phyloP scores from a whole-genome alignment of 2,797 vertebrate genomes.

The Todus mexicanus region DNA sequence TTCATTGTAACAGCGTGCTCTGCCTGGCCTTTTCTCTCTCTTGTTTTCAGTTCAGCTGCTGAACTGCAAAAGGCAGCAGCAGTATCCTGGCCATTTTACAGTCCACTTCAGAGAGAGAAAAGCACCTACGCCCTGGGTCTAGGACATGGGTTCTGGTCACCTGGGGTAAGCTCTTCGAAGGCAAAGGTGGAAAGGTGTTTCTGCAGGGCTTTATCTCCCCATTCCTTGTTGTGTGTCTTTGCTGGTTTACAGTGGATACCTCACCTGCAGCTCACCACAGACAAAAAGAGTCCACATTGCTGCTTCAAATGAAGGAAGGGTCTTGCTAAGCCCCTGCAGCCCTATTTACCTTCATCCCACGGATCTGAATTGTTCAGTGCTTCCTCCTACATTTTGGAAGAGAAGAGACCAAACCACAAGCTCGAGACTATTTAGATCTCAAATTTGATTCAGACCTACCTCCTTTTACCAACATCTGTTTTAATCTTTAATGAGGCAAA shows the following conservation, averaged over 20 bases:
- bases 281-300: neutral
- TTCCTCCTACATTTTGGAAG: neutral
- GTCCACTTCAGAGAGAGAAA: neutral
- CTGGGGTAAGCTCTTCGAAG: neutral
- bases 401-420: neutral
- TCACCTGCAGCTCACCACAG: neutral
- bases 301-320: neutral
- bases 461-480: slow-evolving; percentile 40
- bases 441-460: neutral
- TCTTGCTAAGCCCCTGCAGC: neutral
- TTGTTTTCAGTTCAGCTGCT: neutral
- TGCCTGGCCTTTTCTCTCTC: neutral
- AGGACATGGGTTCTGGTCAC: neutral
- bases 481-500: slow-evolving; percentile 38
- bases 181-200: neutral
- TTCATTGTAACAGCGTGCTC: neutral
- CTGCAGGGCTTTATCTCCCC: neutral
- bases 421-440: neutral
- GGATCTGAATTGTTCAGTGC: neutral
- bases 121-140: rapidly evolving
- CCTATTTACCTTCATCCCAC: neutral
- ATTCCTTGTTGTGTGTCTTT: neutral
- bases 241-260: neutral
- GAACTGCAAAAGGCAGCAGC: neutral
- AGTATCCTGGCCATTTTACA: neutral